These are phyloP conservation scores for Drosophila subsilvestris DNA, from an alignment of 2,888 invertebrate genomes.

Conservation along the genomic window DNA sequence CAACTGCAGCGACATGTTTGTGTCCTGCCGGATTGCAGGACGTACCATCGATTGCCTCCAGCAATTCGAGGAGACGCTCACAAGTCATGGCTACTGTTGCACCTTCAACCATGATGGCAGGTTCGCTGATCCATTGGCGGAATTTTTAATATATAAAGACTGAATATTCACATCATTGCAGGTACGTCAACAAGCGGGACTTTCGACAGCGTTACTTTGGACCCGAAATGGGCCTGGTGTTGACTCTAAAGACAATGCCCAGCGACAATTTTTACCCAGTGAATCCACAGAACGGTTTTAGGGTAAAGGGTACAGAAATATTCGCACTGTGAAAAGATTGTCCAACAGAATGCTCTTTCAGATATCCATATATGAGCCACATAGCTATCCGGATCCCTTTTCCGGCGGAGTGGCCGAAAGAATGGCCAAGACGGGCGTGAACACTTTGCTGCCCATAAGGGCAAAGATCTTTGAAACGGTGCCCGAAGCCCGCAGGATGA, in stretches of 20 bases:
- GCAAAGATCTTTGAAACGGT: slow-evolving; percentile 68
- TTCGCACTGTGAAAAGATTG: not conserved
- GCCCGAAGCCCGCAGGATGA: slow-evolving; percentile 61
- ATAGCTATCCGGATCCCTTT: slow-evolving; percentile 62
- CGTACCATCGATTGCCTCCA: slow-evolving; percentile 61
- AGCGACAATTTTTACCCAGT: slow-evolving; percentile 86
- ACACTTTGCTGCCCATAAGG: slow-evolving; percentile 54
- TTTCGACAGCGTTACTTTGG: slow-evolving; percentile 62
- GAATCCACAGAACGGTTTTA: slow-evolving; percentile 85
- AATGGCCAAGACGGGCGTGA: slow-evolving; percentile 48
- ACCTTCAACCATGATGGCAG: slow-evolving; percentile 81
- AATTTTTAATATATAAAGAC: not conserved
- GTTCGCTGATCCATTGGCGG: slow-evolving; percentile 23
- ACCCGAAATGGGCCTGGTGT: slow-evolving; percentile 85
- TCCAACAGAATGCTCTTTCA: not conserved
- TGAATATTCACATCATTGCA: slow-evolving; percentile 8
- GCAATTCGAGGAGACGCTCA: slow-evolving; percentile 80
- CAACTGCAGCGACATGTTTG: slow-evolving; percentile 81
- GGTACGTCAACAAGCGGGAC: slow-evolving; percentile 43
- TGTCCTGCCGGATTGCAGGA: slow-evolving; percentile 78
- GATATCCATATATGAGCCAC: slow-evolving; percentile 58
- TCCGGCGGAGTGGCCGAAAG: slow-evolving; percentile 65
- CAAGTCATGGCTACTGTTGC: slow-evolving; percentile 84
- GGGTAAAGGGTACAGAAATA: slow-evolving; percentile 82
- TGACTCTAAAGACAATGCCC: slow-evolving; percentile 85